Conservation (phyloP, 2,797 vertebrate species). For the Ceryle rudis region DNA sequence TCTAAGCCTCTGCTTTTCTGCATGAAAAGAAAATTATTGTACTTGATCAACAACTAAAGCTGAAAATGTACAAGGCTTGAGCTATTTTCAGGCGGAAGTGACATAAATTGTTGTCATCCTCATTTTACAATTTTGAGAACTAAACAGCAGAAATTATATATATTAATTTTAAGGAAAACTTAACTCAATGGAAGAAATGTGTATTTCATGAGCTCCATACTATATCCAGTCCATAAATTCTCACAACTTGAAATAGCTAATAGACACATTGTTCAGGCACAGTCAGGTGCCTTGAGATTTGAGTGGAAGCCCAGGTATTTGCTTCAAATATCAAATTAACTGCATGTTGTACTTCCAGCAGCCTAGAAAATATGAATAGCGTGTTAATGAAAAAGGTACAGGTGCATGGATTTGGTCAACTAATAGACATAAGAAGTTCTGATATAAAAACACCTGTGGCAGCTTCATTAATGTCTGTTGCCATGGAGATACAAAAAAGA, state of each 20-base stretch:
- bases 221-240: not conserved
- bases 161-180: not conserved
- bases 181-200: not conserved
- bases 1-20: not conserved
- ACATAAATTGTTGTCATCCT: not conserved
- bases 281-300: not conserved
- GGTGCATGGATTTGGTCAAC: not conserved
- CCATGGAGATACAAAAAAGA: not conserved
- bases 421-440: not conserved
- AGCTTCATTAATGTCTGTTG: not conserved
- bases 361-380: not conserved
- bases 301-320: not conserved
- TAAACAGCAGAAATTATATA: not conserved
- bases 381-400: constrained; percentile 11
- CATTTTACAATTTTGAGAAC: not conserved
- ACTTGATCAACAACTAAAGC: not conserved
- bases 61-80: not conserved
- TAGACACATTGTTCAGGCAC: not conserved
- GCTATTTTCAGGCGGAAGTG: not conserved
- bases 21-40: not conserved
- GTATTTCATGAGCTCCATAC: not conserved
- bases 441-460: not conserved
- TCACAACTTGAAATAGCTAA: not conserved
- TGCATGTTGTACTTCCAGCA: not conserved
- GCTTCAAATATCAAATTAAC: not conserved